Evolutionary conservation across 2,888 invertebrate species (phyloP), one percentile per base, ranked within the genome.

Genomic region (Therioaphis trifolii): DNA sequence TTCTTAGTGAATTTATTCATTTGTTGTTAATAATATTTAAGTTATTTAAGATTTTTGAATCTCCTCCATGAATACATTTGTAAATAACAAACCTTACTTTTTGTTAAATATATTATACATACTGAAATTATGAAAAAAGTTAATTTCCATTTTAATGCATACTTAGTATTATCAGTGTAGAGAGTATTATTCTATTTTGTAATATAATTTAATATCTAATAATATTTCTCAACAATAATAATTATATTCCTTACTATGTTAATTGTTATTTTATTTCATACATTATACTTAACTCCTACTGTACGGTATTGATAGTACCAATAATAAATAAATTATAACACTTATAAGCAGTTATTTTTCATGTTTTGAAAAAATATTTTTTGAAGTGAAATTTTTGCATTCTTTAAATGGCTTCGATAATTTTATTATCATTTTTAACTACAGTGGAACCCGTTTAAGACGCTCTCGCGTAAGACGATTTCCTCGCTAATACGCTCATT

Each of bases 21-120:
- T 68, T 58, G 40, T 78, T 78, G 49, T 78, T 78, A 52, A 52
- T 68, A 68, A 68, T 78, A 76, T 76, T 63, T 76, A 63, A 63
- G 76, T 75, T 63, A 46, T 11, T 46, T 63, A 29, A 46, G 14
- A 29, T 21, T 76, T 49, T 63, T 46, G 76, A 76, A 76, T 76
- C 75, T 75, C 75, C 4, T 63, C 27, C 46, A 46, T 15, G 14
- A 29, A 76, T 21, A 40, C 55, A 29, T 4, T 40, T 74, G 52
- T 75, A 40, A 58, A 35, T 75, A 75, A 43, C 24, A 24, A 43
- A 58, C 24, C 58, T n/a, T n/a, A 29, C 14, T 14, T 0, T 72
- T 72, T 29, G 29, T 72, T 35, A 15, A 27, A 72, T 27, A 14
- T 63, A n/a, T 63, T 18, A 27, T 61, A 4, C 27, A 29, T 29